Base-by-base conservation (phyloP, 2,888 invertebrate genomes). In the Hanleya hanleyi region DNA sequence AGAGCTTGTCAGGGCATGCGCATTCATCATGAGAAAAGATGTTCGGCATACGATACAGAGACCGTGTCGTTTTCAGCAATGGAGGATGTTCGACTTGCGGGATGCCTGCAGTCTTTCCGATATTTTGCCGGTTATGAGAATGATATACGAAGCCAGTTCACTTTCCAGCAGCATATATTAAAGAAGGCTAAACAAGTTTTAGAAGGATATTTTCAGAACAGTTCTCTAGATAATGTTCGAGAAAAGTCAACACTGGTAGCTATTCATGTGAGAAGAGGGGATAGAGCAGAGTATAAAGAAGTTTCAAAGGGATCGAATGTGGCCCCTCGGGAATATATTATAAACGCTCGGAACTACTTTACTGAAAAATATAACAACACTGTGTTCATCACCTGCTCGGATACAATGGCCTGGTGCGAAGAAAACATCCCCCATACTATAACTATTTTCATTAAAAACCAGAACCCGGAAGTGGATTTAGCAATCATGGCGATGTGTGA, bases 401-500 rank as follows among this genome's bases (percentile, higher is more conserved):
- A 79, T 69, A 79, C 76, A 33, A 73, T 76, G 6, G 7, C 32
- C 38, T 84, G 82, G 83, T 70, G 73, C 1, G 68, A 72, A 61
- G 67, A 71, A 37, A 77, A 78, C 70, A 67, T 81, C 15, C 5
- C 70, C 67, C 5, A 72, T 75, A 12, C 73, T 35, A 75, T 66
- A 35, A 37, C 78, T 6, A 75, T 75, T 7, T 79, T 77, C 57
- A 67, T 79, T 29, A 67, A 71, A 15, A 68, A 69, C 47, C 68
- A 71, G 26, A n/a, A 50, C 12, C 70, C 79, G 6, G 80, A 66
- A 33, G 69, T 80, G 7, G 82, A 82, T 61, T 36, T 84, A 33
- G 81, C 83, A 0, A 29, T 83, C n/a, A 70, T 84, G 7, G 62
- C 81, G 15, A 67, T 75, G 49, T 81, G 82, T 72, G 77, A 83